Percentiles rank a stretch among this genome's conserved stretches.
These are phyloP conservation scores for Calidris pygmaea DNA, from an alignment of 2,113 vertebrate species.

Conservation along the genomic window DNA sequence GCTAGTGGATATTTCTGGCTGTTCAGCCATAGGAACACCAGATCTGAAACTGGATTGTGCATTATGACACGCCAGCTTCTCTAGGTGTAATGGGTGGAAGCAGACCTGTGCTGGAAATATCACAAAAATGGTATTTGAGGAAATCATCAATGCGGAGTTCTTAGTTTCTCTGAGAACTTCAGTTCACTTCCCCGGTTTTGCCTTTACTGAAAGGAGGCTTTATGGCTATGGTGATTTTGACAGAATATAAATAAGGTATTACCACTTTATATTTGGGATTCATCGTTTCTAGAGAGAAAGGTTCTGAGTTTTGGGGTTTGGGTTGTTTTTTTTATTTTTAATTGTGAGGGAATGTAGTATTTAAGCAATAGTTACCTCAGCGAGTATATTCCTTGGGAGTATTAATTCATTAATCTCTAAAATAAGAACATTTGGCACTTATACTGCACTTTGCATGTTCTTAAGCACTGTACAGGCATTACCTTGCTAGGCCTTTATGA, in stretches of 20 bases:
- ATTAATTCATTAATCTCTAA: slow-evolving; percentile 18
- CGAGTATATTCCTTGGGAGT: not conserved
- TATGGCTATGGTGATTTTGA: not conserved
- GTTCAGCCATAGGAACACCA: not conserved
- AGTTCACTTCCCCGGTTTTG: not conserved
- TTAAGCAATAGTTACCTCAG: slow-evolving; percentile 37
- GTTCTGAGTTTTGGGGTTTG: not conserved
- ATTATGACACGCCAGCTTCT: not conserved
- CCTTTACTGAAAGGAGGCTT: not conserved
- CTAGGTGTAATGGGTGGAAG: not conserved
- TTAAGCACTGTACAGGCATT: slow-evolving; percentile 3
- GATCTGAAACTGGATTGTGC: not conserved
- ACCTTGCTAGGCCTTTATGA: not conserved
- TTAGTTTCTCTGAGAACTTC: not conserved
- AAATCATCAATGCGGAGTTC: not conserved
- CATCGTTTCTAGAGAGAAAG: not conserved
- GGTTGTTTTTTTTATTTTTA: not conserved
- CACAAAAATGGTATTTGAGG: not conserved
- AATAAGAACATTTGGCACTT: slow-evolving; percentile 41
- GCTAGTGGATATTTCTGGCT: not conserved
- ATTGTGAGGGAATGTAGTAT: not conserved
- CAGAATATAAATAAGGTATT: not conserved
- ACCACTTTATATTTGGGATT: not conserved
- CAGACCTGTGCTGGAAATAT: not conserved
- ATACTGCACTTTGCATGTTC: slow-evolving; percentile 21